Conservation (phyloP, 2,113 vertebrate genomes). For the Morone saxatilis region DNA sequence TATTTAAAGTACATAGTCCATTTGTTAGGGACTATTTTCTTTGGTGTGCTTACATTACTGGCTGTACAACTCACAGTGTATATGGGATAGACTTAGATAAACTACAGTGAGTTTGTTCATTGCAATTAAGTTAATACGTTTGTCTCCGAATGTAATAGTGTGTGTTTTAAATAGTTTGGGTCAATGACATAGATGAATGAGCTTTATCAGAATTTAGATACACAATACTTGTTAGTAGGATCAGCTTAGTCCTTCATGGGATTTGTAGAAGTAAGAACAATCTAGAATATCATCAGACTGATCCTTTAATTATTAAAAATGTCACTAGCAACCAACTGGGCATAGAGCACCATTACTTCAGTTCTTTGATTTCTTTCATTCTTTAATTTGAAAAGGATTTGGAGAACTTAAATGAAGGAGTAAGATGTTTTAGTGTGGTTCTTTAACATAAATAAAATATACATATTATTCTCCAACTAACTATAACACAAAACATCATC, state of each 20-base stretch:
- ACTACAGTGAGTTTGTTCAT: background rate
- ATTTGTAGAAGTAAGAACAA: conserved; percentile 1
- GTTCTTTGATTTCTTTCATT: background rate
- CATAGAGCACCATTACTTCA: background rate
- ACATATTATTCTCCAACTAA: background rate
- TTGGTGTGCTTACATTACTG: too few relatives aligned
- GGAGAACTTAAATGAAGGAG: too few relatives aligned
- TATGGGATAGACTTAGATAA: background rate
- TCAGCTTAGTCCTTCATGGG: background rate
- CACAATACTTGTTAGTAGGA: background rate
- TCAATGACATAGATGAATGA: background rate
- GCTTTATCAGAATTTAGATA: background rate
- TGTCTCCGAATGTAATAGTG: background rate
- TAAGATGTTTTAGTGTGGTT: background rate
- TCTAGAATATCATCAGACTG: background rate
- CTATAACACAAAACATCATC: background rate
- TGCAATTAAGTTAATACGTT: background rate
- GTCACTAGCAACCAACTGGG: background rate
- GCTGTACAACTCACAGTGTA: background rate
- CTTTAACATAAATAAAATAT: background rate
- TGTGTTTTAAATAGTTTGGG: background rate
- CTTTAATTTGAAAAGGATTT: background rate
- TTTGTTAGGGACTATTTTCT: background rate
- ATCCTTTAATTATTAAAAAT: background rate
- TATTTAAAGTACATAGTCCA: background rate